Evolutionary conservation across 2,797 vertebrate genomes (phyloP).

Genomic region (Pseudochromis fuscus): DNA sequence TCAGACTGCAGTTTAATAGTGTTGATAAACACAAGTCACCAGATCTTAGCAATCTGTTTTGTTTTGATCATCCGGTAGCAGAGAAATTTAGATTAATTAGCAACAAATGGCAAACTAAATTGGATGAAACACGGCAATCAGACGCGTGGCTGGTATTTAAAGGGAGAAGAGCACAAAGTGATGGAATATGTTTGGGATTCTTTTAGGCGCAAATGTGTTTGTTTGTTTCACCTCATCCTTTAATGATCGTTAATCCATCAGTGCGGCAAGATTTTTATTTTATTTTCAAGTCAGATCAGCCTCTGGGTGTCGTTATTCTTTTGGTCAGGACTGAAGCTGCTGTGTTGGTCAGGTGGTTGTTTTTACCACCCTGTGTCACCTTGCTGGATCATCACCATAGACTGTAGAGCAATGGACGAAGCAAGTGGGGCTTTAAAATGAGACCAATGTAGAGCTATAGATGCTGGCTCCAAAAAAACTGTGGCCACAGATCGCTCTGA

Average conservation of each 20-base stretch:
- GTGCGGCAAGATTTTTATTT: not conserved
- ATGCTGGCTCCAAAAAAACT: no score
- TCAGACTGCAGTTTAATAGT: slow-evolving; percentile 40
- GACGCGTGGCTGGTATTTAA: slow-evolving; percentile 49
- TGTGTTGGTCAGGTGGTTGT: slow-evolving; percentile 3
- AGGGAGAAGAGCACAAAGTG: slow-evolving; percentile 37
- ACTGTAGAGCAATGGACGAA: no score
- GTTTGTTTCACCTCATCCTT: slow-evolving; percentile 48
- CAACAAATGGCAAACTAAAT: slow-evolving; percentile 67
- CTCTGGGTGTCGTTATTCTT: slow-evolving; percentile 36
- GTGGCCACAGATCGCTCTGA: no score
- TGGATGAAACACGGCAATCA: slow-evolving; percentile 55
- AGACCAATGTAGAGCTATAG: no score
- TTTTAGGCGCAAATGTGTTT: slow-evolving; percentile 47
- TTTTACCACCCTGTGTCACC: not conserved
- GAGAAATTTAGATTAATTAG: slow-evolving; percentile 73
- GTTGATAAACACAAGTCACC: slow-evolving; percentile 61
- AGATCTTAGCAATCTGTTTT: slow-evolving; percentile 65
- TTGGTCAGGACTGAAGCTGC: slow-evolving; percentile 12
- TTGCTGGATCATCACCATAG: no score
- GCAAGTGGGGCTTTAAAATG: no score
- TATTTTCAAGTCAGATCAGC: slow-evolving; percentile 12
- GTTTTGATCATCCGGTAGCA: slow-evolving; percentile 61
- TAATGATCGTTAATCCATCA: slow-evolving; percentile 55
- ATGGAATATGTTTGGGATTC: slow-evolving; percentile 45